Conservation (phyloP, 2,113 vertebrate species). For the Phylloscopus trochilus region DNA sequence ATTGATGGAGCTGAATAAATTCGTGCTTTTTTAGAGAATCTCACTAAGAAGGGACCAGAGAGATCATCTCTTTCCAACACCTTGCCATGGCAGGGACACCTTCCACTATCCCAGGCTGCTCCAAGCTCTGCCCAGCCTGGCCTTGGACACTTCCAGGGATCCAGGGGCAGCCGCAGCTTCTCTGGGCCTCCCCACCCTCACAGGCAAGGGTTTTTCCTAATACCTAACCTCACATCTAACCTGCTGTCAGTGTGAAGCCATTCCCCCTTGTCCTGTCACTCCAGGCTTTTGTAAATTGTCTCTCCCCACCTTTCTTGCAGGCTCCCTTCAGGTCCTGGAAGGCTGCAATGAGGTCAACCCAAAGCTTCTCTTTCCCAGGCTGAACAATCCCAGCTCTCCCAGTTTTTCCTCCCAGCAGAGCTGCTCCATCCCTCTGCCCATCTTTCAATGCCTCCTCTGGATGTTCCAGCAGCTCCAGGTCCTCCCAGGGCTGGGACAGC, state of each 20-base stretch:
- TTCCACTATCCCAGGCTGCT: fast-evolving
- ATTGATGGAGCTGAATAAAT: background rate
- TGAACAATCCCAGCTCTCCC: background rate
- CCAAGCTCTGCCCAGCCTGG: fast-evolving
- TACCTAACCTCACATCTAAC: fast-evolving
- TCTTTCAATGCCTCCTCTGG: background rate
- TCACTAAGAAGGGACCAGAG: background rate
- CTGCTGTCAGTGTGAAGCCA: background rate
- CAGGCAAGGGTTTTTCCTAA: background rate
- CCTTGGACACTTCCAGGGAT: background rate
- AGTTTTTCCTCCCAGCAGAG: background rate
- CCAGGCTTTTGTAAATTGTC: background rate
- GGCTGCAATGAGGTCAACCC: fast-evolving
- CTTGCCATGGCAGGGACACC: background rate
- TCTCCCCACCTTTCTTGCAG: background rate
- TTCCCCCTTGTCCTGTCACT: background rate
- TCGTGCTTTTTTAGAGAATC: fast-evolving
- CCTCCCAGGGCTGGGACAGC: background rate
- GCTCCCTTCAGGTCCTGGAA: background rate
- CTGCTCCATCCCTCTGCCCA: background rate
- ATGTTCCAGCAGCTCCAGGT: background rate
- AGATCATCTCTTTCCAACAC: fast-evolving
- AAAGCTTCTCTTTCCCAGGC: background rate
- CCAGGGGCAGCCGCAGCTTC: background rate
- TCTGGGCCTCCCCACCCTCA: fast-evolving